A percentile compares a stretch with the other conserved stretches of the same genome.
Conservation (phyloP, 2,888 invertebrate genomes). For the Slavum lentiscoides region DNA sequence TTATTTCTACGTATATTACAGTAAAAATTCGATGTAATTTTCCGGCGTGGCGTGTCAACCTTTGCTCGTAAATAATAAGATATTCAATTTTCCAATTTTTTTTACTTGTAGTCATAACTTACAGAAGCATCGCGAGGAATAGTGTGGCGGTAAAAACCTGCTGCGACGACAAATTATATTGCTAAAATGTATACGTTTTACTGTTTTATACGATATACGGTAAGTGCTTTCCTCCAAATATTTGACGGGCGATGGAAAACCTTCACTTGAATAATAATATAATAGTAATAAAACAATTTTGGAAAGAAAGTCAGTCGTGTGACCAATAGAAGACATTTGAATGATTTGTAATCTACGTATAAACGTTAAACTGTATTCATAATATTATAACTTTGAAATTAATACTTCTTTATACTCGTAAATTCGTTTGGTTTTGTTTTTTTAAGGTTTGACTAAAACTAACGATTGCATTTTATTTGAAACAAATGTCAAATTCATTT, state of each 20-base stretch:
- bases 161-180: conserved; percentile 22
- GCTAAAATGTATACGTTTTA: background rate
- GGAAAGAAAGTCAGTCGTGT: background rate
- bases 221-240: background rate
- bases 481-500: too few species aligned
- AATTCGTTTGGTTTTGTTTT: too few species aligned
- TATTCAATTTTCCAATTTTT: conserved; percentile 10
- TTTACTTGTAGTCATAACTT: background rate
- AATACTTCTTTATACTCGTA: too few species aligned
- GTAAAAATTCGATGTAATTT: background rate
- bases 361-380: too few species aligned
- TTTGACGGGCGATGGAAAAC: background rate
- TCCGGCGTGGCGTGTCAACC: background rate
- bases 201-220: background rate
- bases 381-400: too few species aligned
- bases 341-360: too few species aligned
- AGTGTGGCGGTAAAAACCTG: conserved; percentile 7
- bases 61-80: conserved; percentile 32
- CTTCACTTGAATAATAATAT: background rate
- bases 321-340: too few species aligned
- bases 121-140: background rate
- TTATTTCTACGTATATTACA: conserved; percentile 10
- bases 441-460: too few species aligned
- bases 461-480: too few species aligned
- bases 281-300: background rate